A percentile compares a stretch with the other conserved stretches of the same genome.
phyloP scores from a whole-genome alignment of 2,888 invertebrate species.

The Trissoscelio sp. region DNA sequence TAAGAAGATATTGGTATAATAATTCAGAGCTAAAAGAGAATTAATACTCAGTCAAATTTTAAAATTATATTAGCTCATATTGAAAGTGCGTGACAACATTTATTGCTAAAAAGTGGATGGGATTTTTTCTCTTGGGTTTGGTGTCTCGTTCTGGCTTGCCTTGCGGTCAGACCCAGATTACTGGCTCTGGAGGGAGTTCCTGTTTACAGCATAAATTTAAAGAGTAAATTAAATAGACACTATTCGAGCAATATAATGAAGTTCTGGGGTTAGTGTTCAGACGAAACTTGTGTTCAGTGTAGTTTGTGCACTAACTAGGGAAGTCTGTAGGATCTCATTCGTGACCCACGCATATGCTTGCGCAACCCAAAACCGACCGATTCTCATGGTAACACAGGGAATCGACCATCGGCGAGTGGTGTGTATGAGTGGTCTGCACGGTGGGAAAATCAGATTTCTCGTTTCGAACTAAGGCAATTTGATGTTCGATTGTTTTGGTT shows the following conservation, averaged over 20 bases:
- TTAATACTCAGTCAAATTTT: too few relatives aligned
- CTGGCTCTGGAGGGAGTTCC: conserved; percentile 23
- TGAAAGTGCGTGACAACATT: too few relatives aligned
- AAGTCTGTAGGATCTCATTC: conserved; percentile 27
- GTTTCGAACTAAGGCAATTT: conserved; percentile 43
- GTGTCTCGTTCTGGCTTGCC: conserved; percentile 32
- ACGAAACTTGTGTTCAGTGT: conserved; percentile 41
- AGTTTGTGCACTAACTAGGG: conserved; percentile 65
- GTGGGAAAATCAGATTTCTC: conserved; percentile 54
- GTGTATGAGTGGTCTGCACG: conserved; percentile 56
- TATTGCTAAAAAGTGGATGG: too few relatives aligned
- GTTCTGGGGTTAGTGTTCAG: conserved; percentile 41
- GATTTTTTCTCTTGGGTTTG: conserved; percentile 21
- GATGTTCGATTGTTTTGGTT: conserved; percentile 39
- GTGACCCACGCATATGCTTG: conserved; percentile 66
- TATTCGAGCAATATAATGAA: conserved; percentile 2
- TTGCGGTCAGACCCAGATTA: conserved; percentile 33
- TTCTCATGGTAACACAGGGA: conserved; percentile 53
- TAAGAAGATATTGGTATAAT: too few relatives aligned
- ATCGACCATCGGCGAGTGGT: conserved; percentile 53
- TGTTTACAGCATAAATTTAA: conserved; percentile 6
- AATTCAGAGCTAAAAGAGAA: too few relatives aligned
- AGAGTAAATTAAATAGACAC: neutral
- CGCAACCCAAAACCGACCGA: conserved; percentile 66
- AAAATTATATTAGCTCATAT: too few relatives aligned